Percentiles rank a stretch among this genome's conserved stretches.
Conservation (phyloP, 2,797 vertebrate species). For the Masticophis lateralis region DNA sequence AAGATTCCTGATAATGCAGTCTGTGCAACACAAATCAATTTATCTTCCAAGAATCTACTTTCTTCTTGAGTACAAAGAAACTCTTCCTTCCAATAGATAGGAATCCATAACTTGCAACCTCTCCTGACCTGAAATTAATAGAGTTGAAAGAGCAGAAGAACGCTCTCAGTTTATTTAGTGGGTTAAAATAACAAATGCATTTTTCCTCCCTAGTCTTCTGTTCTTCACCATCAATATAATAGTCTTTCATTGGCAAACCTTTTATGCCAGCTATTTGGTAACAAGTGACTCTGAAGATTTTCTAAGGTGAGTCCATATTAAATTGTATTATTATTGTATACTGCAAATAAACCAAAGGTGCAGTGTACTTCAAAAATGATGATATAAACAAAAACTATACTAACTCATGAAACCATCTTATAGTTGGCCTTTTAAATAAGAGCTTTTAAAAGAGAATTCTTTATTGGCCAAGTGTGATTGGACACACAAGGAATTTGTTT, state of each 20-base stretch:
- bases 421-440: not conserved
- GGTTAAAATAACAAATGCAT: conserved; percentile 69
- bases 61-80: conserved; percentile 45
- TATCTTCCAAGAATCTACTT: conserved; percentile 37
- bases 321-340: conserved; percentile 56
- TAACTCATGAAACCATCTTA: not conserved
- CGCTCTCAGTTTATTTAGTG: conserved; percentile 66
- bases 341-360: not conserved
- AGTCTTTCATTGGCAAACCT: conserved; percentile 59
- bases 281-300: conserved; percentile 51
- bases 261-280: conserved; percentile 61
- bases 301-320: conserved; percentile 52
- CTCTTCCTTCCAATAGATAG: conserved; percentile 57
- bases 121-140: conserved; percentile 45
- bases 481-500: not conserved
- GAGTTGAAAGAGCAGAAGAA: conserved; percentile 50
- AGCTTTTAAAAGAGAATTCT: not conserved
- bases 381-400: not conserved
- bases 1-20: not conserved
- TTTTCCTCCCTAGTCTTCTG: conserved; percentile 63
- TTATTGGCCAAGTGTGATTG: not conserved
- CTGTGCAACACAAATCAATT: conserved; percentile 25
- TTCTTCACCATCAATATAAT: conserved; percentile 63
- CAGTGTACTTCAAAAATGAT: not conserved
- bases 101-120: conserved; percentile 44